Base-by-base conservation (phyloP, 2,888 invertebrate genomes). In the Glaucopsyche alexis region DNA sequence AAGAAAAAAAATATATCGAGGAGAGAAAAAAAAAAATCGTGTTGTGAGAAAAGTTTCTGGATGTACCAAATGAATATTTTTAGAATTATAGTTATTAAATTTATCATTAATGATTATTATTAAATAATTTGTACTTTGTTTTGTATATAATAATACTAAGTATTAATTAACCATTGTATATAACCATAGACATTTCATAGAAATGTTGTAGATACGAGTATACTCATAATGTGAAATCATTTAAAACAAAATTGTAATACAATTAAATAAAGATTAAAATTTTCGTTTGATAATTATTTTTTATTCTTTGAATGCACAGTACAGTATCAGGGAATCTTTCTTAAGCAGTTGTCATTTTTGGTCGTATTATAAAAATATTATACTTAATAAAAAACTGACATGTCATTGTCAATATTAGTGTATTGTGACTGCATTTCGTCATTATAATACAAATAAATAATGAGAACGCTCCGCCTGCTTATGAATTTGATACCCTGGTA, bases 1-100 rank as follows among this genome's bases (percentile, higher is more conserved):
- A 42, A 42, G 8, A 42, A 42, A 42, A 42, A n/a, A 50, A 50
- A n/a, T 50, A 7, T 50, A 7, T 7, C 7, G 50, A n/a, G 16
- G n/a, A n/a, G n/a, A n/a, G n/a, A n/a, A n/a, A n/a, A 19, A 4
- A 19, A 55, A 55, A 16, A 47, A 13, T 1, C 9, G 9, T 19
- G 52, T 19, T 70, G 60, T 73, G 72, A 66, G 40, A 66, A 69
- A 16, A 45, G 40, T 40, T 16, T 42, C 6, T 69, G 69, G 9
- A 19, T 45, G 69, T 47, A 69, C 69, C 47, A 69, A 47, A 69
- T 29, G 16, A 16, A 16, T 66, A 16, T 38, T n/a, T 16, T 38
- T 38, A 38, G 64, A 29, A 14, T 38, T 42, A 40, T 42, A 42
- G 40, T 14, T 13, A 19, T 29, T 4, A 60, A 29, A 29, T 11